Base-by-base conservation (phyloP, 2,888 invertebrate species). In the Gisinianus flammeolus region DNA sequence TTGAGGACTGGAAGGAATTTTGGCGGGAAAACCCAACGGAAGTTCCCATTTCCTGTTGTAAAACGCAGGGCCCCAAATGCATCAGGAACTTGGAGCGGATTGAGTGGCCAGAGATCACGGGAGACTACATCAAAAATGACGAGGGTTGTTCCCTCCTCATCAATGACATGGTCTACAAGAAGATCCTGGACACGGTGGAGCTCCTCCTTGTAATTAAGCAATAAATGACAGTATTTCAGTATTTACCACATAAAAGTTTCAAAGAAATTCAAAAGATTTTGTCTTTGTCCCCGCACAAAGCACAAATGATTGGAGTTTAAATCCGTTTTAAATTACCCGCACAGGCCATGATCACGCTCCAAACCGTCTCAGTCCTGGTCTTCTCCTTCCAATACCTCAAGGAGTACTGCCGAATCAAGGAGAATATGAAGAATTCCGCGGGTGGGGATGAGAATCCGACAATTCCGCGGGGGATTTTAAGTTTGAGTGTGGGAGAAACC, bases 41-140 rank as follows among this genome's bases (percentile, higher is more conserved):
- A 74, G 73, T 74, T 5, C 64, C 73, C 10, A 10, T 10, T 19
- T 74, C 73, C 24, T 74, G 73, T 64, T 74, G 73, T 26, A n/a
- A 33, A 26, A 35, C n/a, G 2, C 35, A 33, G 24, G 44, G 35
- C n/a, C 28, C 52, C 16, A 26, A 16, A 16, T 74, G 73, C 26
- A 64, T 74, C 16, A 26, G 35, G 16, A 58, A 74, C 28, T 64
- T 74, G 24, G 35, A 35, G 2, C 31, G 26, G n/a, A 74, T 74
- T 35, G 64, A 64, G 16, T 74, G 73, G 73, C 73, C 73, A 2
- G 33, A 74, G 16, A 74, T 58, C 26, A 35, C 73, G 8, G 22
- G 26, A 19, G 73, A 74, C 24, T 74, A 74, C 44, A 74, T 74
- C 24, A 74, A 74, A 26, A 74, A 74, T 44, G 73, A 74, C 28